Percentiles rank a stretch among this genome's conserved stretches.
These are phyloP conservation scores for Andrena praecox DNA, from an alignment of 2,888 invertebrate genomes.

Conservation along the genomic window DNA sequence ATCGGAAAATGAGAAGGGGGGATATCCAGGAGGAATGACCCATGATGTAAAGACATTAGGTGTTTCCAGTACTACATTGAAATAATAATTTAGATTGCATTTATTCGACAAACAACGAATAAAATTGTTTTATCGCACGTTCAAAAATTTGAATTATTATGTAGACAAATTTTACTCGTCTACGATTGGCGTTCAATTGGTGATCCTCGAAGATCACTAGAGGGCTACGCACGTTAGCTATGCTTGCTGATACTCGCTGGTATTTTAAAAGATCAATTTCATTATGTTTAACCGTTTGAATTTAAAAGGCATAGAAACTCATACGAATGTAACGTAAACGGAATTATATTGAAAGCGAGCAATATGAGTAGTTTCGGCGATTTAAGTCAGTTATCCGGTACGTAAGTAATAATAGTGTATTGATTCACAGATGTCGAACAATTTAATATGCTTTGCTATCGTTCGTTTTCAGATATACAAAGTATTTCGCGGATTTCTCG, in stretches of 20 bases:
- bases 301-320: conserved; percentile 20
- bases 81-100: not conserved
- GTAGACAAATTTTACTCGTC: not conserved
- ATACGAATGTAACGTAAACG: not conserved
- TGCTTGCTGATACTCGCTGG: not conserved
- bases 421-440: not conserved
- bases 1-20: no score
- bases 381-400: conserved; percentile 77
- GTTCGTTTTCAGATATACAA: conserved; percentile 73
- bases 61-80: no score
- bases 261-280: not conserved
- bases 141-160: not conserved
- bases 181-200: not conserved
- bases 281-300: conserved; percentile 38
- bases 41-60: no score
- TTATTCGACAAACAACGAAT: not conserved
- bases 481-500: conserved; percentile 76
- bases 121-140: not conserved
- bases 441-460: not conserved
- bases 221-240: not conserved
- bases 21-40: no score
- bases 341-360: not conserved
- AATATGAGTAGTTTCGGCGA: conserved; percentile 64
- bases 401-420: conserved; percentile 7
- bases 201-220: not conserved